Evolutionary conservation across 2,797 vertebrate genomes (phyloP).

Genomic region (Spea hammondii): DNA sequence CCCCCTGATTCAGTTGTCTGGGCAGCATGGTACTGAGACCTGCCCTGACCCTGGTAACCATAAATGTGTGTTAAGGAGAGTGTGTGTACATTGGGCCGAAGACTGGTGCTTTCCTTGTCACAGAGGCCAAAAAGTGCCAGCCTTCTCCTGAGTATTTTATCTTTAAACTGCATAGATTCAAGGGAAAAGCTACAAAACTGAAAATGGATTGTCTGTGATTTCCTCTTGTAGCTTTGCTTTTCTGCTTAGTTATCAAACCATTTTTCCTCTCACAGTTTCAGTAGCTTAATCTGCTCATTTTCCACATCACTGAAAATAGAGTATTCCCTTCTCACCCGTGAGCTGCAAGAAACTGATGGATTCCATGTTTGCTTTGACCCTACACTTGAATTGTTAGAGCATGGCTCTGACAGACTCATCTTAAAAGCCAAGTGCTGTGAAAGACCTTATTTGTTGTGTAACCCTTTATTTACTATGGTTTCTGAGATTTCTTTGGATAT

Average conservation of each 20-base stretch:
- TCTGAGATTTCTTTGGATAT: too few relatives aligned
- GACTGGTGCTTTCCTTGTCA: too few relatives aligned
- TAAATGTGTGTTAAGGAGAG: too few relatives aligned
- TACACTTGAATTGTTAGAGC: slow-evolving; percentile 11
- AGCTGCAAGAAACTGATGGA: slow-evolving; percentile 16
- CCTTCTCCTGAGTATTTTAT: too few relatives aligned
- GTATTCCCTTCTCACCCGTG: slow-evolving; percentile 24
- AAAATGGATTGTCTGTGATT: neutral
- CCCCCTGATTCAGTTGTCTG: too few relatives aligned
- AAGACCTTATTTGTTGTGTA: neutral
- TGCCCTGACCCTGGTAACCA: too few relatives aligned
- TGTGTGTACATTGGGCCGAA: too few relatives aligned
- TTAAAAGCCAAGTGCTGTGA: slow-evolving; percentile 5
- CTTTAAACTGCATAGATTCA: too few relatives aligned
- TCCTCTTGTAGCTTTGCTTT: neutral
- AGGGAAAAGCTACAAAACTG: too few relatives aligned
- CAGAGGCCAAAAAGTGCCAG: too few relatives aligned
- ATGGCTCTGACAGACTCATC: neutral
- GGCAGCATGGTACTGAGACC: too few relatives aligned
- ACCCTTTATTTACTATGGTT: too few relatives aligned
- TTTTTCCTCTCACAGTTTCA: slow-evolving; percentile 19
- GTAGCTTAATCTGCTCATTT: slow-evolving; percentile 31
- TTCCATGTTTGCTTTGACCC: slow-evolving; percentile 24
- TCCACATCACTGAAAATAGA: slow-evolving; percentile 30
- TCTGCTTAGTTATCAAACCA: slow-evolving; percentile 10